Percentiles rank a stretch among this genome's conserved stretches.
These are phyloP conservation scores for Pachyrhynchus sulphureomaculatus DNA, from an alignment of 1,140 invertebrate genomes.

Conservation along the genomic window DNA sequence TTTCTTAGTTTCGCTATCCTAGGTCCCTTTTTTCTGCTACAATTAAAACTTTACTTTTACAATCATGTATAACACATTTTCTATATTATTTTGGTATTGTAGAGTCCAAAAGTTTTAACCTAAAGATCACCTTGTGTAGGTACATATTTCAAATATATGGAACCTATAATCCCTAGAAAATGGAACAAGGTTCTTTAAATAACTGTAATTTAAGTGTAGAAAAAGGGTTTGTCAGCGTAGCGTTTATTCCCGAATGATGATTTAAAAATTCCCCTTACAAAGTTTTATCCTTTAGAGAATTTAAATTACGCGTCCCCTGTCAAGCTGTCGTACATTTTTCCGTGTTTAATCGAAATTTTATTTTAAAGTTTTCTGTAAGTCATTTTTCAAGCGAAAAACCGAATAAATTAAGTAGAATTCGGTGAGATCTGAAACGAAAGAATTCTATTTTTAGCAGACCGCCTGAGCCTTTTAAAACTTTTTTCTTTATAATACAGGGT, in stretches of 20 bases:
- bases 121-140: no score
- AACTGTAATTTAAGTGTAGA: constrained; percentile 5
- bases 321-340: constrained; percentile 23
- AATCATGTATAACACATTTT: no score
- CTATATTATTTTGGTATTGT: no score
- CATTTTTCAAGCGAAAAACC: constrained; percentile 11
- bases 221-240: constrained; percentile 12
- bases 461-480: no score
- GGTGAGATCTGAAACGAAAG: no score
- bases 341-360: constrained; percentile 26
- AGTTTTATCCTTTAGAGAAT: constrained; percentile 11
- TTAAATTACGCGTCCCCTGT: constrained; percentile 21
- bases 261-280: constrained; percentile 17
- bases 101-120: no score
- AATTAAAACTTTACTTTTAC: no score
- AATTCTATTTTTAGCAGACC: no score
- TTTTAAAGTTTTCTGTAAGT: constrained; percentile 22
- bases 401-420: constrained; percentile 12
- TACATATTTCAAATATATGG: no score
- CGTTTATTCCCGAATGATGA: constrained; percentile 15
- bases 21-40: no score
- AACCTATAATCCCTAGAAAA: background rate
- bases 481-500: no score
- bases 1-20: no score
- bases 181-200: background rate